These are phyloP conservation scores for Exephanes ischioxanthus DNA, from an alignment of 2,888 invertebrate species.

Conservation along the genomic window DNA sequence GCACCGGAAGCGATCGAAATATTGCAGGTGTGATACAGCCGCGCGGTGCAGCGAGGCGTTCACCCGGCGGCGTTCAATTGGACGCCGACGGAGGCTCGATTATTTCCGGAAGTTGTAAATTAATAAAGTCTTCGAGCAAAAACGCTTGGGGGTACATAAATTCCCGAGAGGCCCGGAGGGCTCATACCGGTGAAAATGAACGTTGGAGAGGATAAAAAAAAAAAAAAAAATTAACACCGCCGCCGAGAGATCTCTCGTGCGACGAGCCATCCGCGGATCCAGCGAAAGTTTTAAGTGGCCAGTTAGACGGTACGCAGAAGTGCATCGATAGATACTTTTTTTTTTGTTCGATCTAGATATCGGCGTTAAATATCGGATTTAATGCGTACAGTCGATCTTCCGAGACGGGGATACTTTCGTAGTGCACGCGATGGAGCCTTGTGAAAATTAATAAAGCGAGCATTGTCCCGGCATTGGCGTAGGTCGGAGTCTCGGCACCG, in stretches of 20 bases:
- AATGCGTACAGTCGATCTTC: background rate
- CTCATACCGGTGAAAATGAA: background rate
- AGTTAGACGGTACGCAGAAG: background rate
- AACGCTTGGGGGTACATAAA: background rate
- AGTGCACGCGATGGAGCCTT: too few species aligned
- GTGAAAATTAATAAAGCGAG: background rate
- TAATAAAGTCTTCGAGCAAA: background rate
- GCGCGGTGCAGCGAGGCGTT: too few species aligned
- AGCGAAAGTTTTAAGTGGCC: conserved; percentile 39
- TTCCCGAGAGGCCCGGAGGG: background rate
- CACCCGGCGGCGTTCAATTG: too few species aligned
- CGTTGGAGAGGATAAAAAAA: background rate
- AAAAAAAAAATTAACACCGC: background rate
- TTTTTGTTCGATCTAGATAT: conserved; percentile 1
- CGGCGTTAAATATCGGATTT: background rate
- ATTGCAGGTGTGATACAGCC: too few species aligned
- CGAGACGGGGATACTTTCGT: background rate
- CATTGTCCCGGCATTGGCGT: conserved; percentile 1
- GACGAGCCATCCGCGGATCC: background rate
- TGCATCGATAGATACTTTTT: conserved; percentile 19
- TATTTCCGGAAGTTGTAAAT: background rate
- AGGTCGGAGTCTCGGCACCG: background rate
- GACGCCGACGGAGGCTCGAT: background rate
- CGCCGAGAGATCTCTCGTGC: background rate
- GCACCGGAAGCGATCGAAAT: too few species aligned